Percentiles rank a stretch among this genome's conserved stretches.
Evolutionary conservation across 2,113 vertebrate species (phyloP).

Genomic region (Sinocyclocheilus rhinocerous): DNA sequence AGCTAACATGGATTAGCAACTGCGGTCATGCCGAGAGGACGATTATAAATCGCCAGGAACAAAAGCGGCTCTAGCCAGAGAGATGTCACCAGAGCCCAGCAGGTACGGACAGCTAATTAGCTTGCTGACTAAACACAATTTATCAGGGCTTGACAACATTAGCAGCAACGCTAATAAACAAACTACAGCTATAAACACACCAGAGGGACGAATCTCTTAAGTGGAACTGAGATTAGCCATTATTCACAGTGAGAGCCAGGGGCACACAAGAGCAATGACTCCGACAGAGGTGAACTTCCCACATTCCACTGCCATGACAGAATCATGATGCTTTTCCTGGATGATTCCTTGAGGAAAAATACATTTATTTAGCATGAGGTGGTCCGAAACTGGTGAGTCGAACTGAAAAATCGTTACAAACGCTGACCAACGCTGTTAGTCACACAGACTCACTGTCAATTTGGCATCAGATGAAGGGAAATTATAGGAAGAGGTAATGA

Average conservation of each 20-base stretch:
- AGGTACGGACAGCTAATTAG: conserved; percentile 32
- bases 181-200: background rate
- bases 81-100: conserved; percentile 23
- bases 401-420: background rate
- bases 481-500: conserved; percentile 1
- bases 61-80: background rate
- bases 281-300: too few relatives aligned
- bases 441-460: background rate
- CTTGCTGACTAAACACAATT: conserved; percentile 23
- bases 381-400: conserved; percentile 3
- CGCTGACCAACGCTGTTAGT: background rate
- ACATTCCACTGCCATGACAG: conserved; percentile 9
- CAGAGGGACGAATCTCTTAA: background rate
- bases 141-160: background rate
- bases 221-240: background rate
- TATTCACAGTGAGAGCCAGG: background rate
- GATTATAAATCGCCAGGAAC: conserved; percentile 16
- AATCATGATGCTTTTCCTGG: background rate
- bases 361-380: background rate
- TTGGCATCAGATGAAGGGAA: background rate
- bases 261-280: background rate
- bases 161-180: conserved; percentile 5
- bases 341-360: background rate
- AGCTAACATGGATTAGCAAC: background rate
- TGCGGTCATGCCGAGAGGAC: background rate